Evolutionary conservation across 2,888 invertebrate species (phyloP).

Genomic region (Apotomis betuletana): DNA sequence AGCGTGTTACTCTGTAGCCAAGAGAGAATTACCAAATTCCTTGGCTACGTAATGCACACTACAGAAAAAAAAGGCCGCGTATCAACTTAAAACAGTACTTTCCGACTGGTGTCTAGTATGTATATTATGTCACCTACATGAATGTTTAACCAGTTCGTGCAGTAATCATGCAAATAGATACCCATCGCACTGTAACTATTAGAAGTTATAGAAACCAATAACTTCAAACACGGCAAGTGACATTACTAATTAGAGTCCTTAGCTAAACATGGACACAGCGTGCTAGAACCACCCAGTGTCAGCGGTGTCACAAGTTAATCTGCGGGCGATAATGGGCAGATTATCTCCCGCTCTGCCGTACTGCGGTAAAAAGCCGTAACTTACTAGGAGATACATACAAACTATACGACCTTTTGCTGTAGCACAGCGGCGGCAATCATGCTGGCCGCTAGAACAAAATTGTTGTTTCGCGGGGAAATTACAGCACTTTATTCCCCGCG

Average conservation of each 20-base stretch:
- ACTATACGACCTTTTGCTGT: no score
- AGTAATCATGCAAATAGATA: neutral
- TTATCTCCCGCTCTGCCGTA: conserved; percentile 52
- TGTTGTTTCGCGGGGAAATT: conserved; percentile 59
- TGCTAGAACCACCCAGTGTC: conserved; percentile 41
- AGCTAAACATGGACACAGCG: conserved; percentile 32
- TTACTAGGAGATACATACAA: no score
- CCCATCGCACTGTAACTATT: neutral
- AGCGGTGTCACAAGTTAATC: conserved; percentile 52
- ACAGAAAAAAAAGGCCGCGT: no score
- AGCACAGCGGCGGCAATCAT: conserved; percentile 51
- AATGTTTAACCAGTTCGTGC: neutral
- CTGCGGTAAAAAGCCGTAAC: no score
- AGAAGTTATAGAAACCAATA: neutral
- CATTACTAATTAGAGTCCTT: conserved; percentile 15
- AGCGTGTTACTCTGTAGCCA: no score
- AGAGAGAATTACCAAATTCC: no score
- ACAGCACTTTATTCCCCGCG: conserved; percentile 58
- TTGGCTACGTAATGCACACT: no score
- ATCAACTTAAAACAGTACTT: no score
- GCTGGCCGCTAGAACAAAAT: conserved; percentile 58
- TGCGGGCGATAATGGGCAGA: conserved; percentile 53
- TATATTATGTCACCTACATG: no score
- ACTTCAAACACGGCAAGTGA: neutral
- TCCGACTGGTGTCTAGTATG: no score